Evolutionary conservation across 1,140 invertebrate genomes (phyloP).

Genomic region (Macrobrachium rosenbergii): DNA sequence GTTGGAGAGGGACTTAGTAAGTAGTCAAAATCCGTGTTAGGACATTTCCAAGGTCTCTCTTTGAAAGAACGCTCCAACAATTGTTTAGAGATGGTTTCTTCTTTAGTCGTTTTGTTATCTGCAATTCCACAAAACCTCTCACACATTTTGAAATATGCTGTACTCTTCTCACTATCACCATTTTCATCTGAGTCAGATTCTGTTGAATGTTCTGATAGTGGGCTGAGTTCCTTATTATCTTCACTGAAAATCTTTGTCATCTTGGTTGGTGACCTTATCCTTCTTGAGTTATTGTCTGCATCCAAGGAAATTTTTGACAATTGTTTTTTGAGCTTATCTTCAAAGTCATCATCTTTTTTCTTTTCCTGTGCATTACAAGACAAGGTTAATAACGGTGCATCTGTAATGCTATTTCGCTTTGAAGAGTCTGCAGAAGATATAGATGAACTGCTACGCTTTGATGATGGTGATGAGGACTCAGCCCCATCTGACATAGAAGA

Average conservation of each 20-base stretch:
- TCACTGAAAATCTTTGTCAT: too few relatives aligned
- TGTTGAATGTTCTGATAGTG: slow-evolving; percentile 2
- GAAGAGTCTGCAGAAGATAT: slow-evolving; percentile 37
- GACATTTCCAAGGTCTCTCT: too few relatives aligned
- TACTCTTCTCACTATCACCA: not conserved
- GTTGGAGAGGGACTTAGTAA: too few relatives aligned
- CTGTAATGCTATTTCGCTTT: slow-evolving; percentile 26
- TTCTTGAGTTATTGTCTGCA: too few relatives aligned
- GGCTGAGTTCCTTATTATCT: slow-evolving; percentile 4
- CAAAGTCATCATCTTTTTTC: too few relatives aligned
- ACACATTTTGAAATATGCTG: not conserved
- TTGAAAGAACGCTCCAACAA: too few relatives aligned
- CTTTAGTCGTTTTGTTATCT: not conserved
- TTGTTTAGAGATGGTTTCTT: not conserved
- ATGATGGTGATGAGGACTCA: slow-evolving; percentile 35
- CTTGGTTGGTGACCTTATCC: too few relatives aligned
- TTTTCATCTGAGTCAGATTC: slow-evolving; percentile 27
- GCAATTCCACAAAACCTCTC: slow-evolving; percentile 28
- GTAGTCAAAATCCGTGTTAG: too few relatives aligned
- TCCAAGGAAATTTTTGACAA: too few relatives aligned
- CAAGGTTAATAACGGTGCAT: not conserved
- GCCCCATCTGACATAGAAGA: slow-evolving; percentile 31
- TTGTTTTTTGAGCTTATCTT: too few relatives aligned
- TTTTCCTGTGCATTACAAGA: not conserved
- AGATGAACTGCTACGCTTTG: slow-evolving; percentile 44